phyloP scores from a whole-genome alignment of 2,888 invertebrate species.

The Euphydryas editha region DNA sequence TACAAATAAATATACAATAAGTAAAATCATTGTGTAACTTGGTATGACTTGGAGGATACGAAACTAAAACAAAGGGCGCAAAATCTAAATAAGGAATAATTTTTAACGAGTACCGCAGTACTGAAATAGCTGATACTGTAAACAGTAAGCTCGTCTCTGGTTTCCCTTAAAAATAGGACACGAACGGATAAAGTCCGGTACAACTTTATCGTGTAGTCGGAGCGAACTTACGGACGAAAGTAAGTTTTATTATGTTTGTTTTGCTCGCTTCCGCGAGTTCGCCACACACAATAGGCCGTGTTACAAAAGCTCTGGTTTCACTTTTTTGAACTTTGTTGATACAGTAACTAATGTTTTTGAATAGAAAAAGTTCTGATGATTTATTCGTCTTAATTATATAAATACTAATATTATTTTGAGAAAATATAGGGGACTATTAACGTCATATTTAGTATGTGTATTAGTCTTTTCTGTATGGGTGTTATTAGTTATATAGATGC shows the following conservation, averaged over 20 bases:
- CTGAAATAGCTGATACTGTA: slow-evolving; percentile 35
- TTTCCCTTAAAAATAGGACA: slow-evolving; percentile 37
- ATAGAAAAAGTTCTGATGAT: no score
- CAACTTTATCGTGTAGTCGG: slow-evolving; percentile 15
- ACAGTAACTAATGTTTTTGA: no score
- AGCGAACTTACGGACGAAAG: slow-evolving; percentile 22
- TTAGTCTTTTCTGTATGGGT: no score
- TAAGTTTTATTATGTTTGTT: slow-evolving; percentile 40
- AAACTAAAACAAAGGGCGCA: slow-evolving; percentile 25
- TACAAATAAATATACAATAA: background rate
- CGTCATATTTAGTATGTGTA: no score
- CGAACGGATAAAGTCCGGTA: slow-evolving; percentile 23
- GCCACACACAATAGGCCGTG: slow-evolving; percentile 27
- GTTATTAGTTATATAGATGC: no score
- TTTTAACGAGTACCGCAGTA: slow-evolving; percentile 20
- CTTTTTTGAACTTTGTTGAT: no score
- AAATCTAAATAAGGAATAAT: slow-evolving; percentile 27
- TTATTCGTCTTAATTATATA: no score
- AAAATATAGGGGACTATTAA: background rate
- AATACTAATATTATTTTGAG: background rate
- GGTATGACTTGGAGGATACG: slow-evolving; percentile 6
- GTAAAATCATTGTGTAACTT: background rate
- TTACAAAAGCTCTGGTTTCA: no score
- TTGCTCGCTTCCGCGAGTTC: slow-evolving; percentile 31
- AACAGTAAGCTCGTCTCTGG: slow-evolving; percentile 37